A percentile compares a stretch with the other conserved stretches of the same genome.
These are phyloP conservation scores for Cyprinella venusta DNA, from an alignment of 2,797 vertebrate species.

Conservation along the genomic window DNA sequence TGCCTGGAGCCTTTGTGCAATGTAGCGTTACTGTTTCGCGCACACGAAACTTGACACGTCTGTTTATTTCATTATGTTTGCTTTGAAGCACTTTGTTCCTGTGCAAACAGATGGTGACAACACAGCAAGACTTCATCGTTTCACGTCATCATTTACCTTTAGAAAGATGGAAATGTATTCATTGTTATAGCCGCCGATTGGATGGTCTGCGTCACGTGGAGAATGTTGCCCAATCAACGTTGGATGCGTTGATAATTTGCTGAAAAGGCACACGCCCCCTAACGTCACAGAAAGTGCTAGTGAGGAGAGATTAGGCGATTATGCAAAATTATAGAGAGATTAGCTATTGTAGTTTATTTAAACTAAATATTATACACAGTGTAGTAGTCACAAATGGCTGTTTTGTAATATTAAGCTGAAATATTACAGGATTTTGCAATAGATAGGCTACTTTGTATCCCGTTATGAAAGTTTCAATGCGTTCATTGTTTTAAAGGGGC, in stretches of 20 bases:
- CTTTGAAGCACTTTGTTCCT: constrained; percentile 62
- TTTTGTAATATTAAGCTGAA: neutral
- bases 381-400: neutral
- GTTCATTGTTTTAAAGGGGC: neutral
- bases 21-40: neutral
- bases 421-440: neutral
- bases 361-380: neutral
- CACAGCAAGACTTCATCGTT: constrained; percentile 65
- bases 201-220: constrained; percentile 60
- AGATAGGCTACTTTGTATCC: neutral
- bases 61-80: constrained; percentile 40
- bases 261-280: constrained; percentile 53
- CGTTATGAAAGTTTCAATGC: neutral
- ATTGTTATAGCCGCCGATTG: constrained; percentile 62
- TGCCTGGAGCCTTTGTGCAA: neutral
- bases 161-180: constrained; percentile 45
- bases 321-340: constrained; percentile 2
- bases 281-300: constrained; percentile 60
- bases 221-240: constrained; percentile 42
- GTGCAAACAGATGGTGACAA: constrained; percentile 75
- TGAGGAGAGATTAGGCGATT: constrained; percentile 6
- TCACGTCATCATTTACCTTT: constrained; percentile 69
- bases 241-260: constrained; percentile 45
- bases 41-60: constrained; percentile 22
- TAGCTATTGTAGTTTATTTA: constrained; percentile 35